phyloP scores from a whole-genome alignment of 1,140 invertebrate species.

The Drosophila prosaltans region DNA sequence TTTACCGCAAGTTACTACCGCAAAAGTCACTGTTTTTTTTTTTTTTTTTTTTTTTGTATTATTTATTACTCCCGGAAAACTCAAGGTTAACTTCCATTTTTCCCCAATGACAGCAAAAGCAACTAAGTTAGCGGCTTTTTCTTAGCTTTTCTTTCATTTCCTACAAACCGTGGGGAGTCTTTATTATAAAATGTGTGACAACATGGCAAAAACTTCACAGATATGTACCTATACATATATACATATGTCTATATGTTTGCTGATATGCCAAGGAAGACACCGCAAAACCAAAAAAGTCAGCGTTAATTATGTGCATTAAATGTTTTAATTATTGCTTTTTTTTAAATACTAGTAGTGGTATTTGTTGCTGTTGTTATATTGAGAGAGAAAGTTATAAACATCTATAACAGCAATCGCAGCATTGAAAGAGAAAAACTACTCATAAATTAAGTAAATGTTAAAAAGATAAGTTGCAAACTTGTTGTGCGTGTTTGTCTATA shows the following conservation, averaged over 20 bases:
- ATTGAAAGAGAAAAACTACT: constrained; percentile 20
- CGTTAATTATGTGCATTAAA: constrained; percentile 33
- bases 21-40: constrained; percentile 10
- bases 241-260: not conserved
- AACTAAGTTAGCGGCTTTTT: constrained; percentile 18
- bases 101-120: not conserved
- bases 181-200: constrained; percentile 15
- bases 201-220: not conserved
- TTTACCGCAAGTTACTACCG: constrained; percentile 5
- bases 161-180: not conserved
- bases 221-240: not conserved
- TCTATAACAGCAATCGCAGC: constrained; percentile 22
- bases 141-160: constrained; percentile 28
- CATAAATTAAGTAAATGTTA: constrained; percentile 23
- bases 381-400: constrained; percentile 22
- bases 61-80: constrained; percentile 25
- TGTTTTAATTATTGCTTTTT: constrained; percentile 29
- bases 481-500: constrained; percentile 19
- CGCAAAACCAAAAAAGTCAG: constrained; percentile 11
- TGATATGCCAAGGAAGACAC: not conserved
- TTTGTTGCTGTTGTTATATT: constrained; percentile 2
- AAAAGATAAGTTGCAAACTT: constrained; percentile 28
- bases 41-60: not conserved
- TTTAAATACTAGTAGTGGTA: not conserved
- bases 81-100: constrained; percentile 14